Evolutionary conservation across 2,797 vertebrate species (phyloP), one percentile per base, ranked within the genome.

Genomic region (Cheirogaleus major): DNA sequence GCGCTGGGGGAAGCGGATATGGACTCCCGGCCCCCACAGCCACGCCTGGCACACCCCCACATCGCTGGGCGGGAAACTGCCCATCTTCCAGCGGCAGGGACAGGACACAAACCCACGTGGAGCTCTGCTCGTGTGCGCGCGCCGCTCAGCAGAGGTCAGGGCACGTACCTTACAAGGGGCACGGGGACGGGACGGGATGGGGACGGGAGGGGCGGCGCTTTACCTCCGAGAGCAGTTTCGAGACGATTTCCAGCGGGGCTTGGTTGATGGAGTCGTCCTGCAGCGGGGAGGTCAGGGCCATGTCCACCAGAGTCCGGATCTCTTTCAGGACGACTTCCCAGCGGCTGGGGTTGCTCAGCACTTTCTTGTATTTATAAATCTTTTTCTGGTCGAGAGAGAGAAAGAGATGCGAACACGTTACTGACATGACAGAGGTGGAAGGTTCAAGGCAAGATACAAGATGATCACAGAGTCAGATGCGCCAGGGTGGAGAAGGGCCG

Each of bases 221-320:
- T 98, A 99, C 99, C 99, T 99, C 99, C 7, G 99, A 99, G 97
- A 99, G 99, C 98, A 99, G 99, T 97, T 99, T 99, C 82, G 99
- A 99, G 98, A 99, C 99, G 48, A 99, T 99, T 98, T 99, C 99
- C 98, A 99, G 99, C 0, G 99, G 99, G 0, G 99, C 99, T 98
- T 99, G 99, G 98, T 99, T 99, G 98, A 99, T 99, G 97, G 99
- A 99, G 96, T 99, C 99, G 15, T 99, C 99, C 98, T 99, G 99
- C 96, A 99, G 99, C 0, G 99, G 99, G 2, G 99, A 99, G 0
- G 98, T 99, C 95, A 99, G 99, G 0, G 99, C 99, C 99, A 99
- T 99, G 98, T 99, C 99, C 98, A 99, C 99, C 98, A 99, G 99
- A 0, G 99, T 99, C 84, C 99, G 98, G 98, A 99, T 99, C 99